Percentiles rank a stretch among this genome's conserved stretches.
Conservation (phyloP, 2,113 vertebrate genomes). For the Albula glossodonta region DNA sequence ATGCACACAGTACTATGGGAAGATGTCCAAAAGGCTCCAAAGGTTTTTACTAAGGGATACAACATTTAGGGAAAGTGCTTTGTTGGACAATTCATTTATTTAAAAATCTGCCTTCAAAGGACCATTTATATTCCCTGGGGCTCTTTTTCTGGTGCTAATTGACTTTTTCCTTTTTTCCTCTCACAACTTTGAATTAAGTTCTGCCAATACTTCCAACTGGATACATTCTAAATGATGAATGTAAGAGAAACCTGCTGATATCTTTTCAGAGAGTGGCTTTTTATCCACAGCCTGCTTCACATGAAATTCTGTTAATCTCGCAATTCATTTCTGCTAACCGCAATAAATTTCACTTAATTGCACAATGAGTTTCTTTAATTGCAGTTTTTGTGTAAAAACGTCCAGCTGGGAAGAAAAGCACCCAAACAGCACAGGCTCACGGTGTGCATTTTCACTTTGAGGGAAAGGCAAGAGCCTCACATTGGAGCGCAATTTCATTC, state of each 20-base stretch:
- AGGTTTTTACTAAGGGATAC: no score
- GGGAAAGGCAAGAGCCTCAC: no score
- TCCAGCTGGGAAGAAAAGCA: neutral
- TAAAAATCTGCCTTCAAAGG: neutral
- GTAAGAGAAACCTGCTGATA: neutral
- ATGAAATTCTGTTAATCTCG: neutral
- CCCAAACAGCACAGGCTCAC: no score
- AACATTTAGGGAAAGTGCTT: no score
- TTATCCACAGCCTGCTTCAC: neutral
- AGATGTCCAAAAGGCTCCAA: no score
- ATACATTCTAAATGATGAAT: neutral
- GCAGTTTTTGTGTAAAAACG: neutral
- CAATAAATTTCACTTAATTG: no score
- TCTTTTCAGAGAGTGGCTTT: neutral
- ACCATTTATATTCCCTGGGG: no score
- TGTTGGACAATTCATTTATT: neutral
- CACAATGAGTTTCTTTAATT: no score
- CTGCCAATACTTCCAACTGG: neutral
- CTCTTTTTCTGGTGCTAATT: neutral
- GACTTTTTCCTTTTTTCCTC: neutral
- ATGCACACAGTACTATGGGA: no score
- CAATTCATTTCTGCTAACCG: neutral
- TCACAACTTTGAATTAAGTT: neutral
- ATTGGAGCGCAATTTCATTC: no score
- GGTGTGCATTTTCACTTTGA: no score